Conservation (phyloP, 2,888 invertebrate species). For the Polylopha cassiicola region DNA sequence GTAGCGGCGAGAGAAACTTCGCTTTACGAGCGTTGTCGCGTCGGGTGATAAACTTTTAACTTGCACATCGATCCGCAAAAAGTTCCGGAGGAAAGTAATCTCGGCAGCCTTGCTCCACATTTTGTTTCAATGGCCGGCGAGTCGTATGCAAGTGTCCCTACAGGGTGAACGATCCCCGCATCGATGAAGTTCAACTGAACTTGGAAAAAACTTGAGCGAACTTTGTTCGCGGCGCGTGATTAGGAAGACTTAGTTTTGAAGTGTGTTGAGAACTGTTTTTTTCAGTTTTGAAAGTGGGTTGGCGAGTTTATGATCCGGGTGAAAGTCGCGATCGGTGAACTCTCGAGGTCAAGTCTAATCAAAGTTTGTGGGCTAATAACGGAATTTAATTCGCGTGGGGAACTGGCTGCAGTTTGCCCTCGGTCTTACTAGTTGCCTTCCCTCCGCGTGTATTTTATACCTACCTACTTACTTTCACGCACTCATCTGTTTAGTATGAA, state of each 20-base stretch:
- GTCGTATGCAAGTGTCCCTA: slow-evolving; percentile 75
- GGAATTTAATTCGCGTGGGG: slow-evolving; percentile 66
- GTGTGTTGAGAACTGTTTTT: slow-evolving; percentile 71
- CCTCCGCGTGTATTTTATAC: slow-evolving; percentile 20
- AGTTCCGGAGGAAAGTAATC: slow-evolving; percentile 72
- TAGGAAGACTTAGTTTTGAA: slow-evolving; percentile 77
- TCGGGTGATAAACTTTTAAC: slow-evolving; percentile 67
- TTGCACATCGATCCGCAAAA: slow-evolving; percentile 70
- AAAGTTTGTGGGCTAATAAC: slow-evolving; percentile 73
- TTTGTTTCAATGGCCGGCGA: slow-evolving; percentile 65
- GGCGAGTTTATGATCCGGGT: slow-evolving; percentile 76
- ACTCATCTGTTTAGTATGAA: no score
- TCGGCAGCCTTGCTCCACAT: slow-evolving; percentile 74
- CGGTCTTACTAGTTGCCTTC: slow-evolving; percentile 30
- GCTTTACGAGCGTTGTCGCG: slow-evolving; percentile 52
- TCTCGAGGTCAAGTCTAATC: slow-evolving; percentile 69
- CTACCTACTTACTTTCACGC: no score
- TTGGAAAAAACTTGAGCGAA: slow-evolving; percentile 72
- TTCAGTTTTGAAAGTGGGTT: slow-evolving; percentile 76
- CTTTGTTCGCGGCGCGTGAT: slow-evolving; percentile 74
- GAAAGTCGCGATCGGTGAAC: slow-evolving; percentile 76
- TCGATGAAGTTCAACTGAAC: slow-evolving; percentile 74
- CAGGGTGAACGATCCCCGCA: slow-evolving; percentile 74
- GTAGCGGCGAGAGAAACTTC: slow-evolving; percentile 35
- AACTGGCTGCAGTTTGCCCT: slow-evolving; percentile 48